Evolutionary conservation across 2,797 vertebrate genomes (phyloP).

Genomic region (Chloroceryle inda): DNA sequence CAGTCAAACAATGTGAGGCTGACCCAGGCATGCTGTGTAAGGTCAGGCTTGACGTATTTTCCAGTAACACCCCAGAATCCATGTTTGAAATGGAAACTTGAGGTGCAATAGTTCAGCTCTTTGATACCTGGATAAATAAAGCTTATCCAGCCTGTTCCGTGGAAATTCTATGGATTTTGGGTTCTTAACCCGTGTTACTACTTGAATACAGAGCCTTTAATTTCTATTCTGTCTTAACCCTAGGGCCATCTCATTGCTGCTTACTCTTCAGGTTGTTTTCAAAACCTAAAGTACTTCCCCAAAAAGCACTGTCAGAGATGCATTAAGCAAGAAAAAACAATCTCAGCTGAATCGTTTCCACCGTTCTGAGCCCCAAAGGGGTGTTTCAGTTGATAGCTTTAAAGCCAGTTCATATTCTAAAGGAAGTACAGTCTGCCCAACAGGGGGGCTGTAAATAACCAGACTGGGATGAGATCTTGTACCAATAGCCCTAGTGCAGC

Average conservation of each 20-base stretch:
- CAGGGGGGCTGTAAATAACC: background rate
- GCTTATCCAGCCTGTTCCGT: background rate
- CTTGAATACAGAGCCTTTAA: background rate
- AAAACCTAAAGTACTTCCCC: constrained; percentile 5
- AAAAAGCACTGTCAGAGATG: background rate
- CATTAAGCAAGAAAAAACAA: constrained; percentile 4
- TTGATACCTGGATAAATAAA: constrained; percentile 28
- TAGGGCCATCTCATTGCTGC: background rate
- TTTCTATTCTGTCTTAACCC: background rate
- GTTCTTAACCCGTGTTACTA: background rate
- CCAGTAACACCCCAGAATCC: background rate
- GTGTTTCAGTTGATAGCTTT: background rate
- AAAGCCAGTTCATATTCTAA: background rate
- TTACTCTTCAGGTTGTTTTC: constrained; percentile 17
- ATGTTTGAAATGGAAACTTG: constrained; percentile 41
- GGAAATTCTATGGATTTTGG: background rate
- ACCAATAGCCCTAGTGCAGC: background rate
- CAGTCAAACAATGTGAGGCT: background rate
- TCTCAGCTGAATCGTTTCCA: background rate
- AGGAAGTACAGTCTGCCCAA: background rate
- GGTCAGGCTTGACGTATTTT: constrained; percentile 34
- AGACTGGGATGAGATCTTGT: background rate
- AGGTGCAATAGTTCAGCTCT: constrained; percentile 26
- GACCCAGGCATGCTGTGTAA: constrained; percentile 36
- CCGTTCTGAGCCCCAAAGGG: background rate